Evolutionary conservation across 2,888 invertebrate species (phyloP), one percentile per base, ranked within the genome.

Genomic region (Clanis bilineata): DNA sequence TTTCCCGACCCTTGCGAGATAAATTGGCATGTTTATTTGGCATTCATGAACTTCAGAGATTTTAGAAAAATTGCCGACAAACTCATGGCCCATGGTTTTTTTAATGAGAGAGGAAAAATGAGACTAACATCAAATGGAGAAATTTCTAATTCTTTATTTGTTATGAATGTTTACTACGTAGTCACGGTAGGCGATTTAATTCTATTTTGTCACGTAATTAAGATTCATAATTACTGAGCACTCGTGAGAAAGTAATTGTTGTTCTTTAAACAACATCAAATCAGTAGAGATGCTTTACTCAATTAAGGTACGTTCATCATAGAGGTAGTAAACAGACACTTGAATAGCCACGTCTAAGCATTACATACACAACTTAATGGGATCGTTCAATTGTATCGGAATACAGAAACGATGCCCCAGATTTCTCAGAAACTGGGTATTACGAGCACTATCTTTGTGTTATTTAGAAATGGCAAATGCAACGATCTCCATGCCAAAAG

Each of bases 381-480:
- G 23, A 38, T 47, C 57, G 39, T 58, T 58, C 38, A 62, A 51
- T 60, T 59, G 59, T 61, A 65, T 73, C 64, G 70, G 73, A 72
- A 74, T 73, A 60, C 62, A 64, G 64, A 65, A 69, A 70, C 66
- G 64, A 63, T 72, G 74, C 62, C 74, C 76, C 73, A 73, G 73
- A 77, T 80, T 88, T 82, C 83, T 74, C 64, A 80, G 87, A 84
- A 88, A 85, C 82, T 85, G 80, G 84, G 85, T 87, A 86, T 87
- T 80, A 80, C 77, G 86, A 90, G 79, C 87, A 83, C 66, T 76
- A 77, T 85, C 81, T 83, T 84, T 82, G 84, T 85, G 83, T 87
- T 88, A 88, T 90, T 87, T 86, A 83, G 82, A 84, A 85, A 77
- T 71, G 79, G 76, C 82, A 83, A 85, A 85, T 88, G 88, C 86